phyloP scores from a whole-genome alignment of 2,888 invertebrate genomes.

The Drosophila bunnanda region DNA sequence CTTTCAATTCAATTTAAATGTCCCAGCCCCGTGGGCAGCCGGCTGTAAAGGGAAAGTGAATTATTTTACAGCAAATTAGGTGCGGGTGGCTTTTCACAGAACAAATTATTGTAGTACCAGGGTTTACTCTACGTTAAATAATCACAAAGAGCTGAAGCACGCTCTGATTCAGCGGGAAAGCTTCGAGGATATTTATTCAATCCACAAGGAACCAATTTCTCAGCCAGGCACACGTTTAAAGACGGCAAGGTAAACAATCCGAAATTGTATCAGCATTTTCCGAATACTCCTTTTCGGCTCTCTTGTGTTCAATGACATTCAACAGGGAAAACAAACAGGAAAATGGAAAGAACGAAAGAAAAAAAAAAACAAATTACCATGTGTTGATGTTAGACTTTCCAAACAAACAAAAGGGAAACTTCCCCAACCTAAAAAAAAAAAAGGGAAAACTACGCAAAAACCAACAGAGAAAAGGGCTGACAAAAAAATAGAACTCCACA shows the following conservation, averaged over 20 bases:
- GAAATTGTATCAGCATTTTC: slow-evolving; percentile 41
- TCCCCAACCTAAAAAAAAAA: slow-evolving; percentile 29
- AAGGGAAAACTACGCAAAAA: slow-evolving; percentile 46
- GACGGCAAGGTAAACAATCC: slow-evolving; percentile 29
- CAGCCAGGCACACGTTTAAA: neutral
- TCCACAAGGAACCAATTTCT: slow-evolving; percentile 21
- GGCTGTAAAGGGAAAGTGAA: slow-evolving; percentile 30
- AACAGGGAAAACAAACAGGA: slow-evolving; percentile 36
- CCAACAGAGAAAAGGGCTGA: slow-evolving; percentile 45
- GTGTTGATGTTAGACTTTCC: slow-evolving; percentile 62
- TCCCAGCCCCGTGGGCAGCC: slow-evolving; percentile 13
- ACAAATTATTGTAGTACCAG: slow-evolving; percentile 24
- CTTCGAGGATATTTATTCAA: neutral
- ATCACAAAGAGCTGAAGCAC: neutral
- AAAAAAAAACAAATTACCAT: slow-evolving; percentile 42
- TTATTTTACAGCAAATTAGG: slow-evolving; percentile 30
- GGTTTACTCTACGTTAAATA: slow-evolving; percentile 3
- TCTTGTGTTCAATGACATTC: slow-evolving; percentile 53
- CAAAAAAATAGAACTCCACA: slow-evolving; percentile 27
- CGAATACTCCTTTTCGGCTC: slow-evolving; percentile 28
- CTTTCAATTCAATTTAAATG: slow-evolving; percentile 71
- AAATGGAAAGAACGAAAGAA: slow-evolving; percentile 12
- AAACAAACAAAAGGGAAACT: slow-evolving; percentile 55
- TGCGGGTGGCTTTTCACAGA: neutral
- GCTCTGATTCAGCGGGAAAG: neutral